Conservation (phyloP, 2,888 invertebrate genomes). For the Drosophila macrospina region DNA sequence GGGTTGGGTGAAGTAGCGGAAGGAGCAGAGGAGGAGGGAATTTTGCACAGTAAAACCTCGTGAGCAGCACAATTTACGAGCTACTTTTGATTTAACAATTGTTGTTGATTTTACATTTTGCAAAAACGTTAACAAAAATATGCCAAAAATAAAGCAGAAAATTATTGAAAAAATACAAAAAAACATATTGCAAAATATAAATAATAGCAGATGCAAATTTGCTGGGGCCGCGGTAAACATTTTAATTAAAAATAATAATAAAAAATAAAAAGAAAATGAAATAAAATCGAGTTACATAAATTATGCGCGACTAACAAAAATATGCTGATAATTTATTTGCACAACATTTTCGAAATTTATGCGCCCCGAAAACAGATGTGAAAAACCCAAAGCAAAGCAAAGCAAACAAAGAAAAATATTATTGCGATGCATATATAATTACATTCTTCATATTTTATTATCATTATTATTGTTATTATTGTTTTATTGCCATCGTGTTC, state of each 20-base stretch:
- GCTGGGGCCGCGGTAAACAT: conserved; percentile 20
- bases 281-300: conserved; percentile 49
- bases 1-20: no score
- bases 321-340: conserved; percentile 62
- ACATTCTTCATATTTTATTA: not conserved
- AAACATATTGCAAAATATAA: conserved; percentile 16
- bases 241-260: conserved; percentile 49
- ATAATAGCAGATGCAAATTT: conserved; percentile 48
- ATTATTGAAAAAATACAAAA: conserved; percentile 1
- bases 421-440: conserved; percentile 29
- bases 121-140: conserved; percentile 25
- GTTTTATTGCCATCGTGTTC: conserved; percentile 18
- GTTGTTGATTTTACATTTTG: conserved; percentile 52
- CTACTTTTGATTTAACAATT: conserved; percentile 20
- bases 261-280: not conserved
- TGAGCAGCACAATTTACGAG: conserved; percentile 26
- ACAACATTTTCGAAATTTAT: conserved; percentile 53
- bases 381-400: conserved; percentile 20
- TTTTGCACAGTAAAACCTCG: conserved; percentile 31
- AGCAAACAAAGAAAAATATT: conserved; percentile 21
- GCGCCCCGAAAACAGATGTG: conserved; percentile 45
- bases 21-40: no score
- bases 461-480: conserved; percentile 1
- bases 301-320: conserved; percentile 38
- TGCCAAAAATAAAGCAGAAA: conserved; percentile 20